Percentiles rank a stretch among this genome's conserved stretches.
phyloP scores from a whole-genome alignment of 2,797 vertebrate species.

The Allobates femoralis region DNA sequence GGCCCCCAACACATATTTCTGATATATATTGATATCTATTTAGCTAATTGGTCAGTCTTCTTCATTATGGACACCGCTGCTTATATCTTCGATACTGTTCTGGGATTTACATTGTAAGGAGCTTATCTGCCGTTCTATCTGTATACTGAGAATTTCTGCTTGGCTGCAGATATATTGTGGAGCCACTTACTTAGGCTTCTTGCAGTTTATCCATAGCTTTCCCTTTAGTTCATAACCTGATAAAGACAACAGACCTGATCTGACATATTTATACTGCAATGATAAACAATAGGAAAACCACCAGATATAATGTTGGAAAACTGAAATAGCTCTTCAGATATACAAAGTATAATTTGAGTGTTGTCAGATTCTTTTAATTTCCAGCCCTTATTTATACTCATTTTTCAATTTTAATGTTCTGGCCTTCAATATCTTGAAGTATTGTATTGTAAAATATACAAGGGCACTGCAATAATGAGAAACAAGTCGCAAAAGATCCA shows the following conservation, averaged over 20 bases:
- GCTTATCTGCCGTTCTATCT: not conserved
- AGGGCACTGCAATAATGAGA: no score
- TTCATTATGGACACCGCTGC: not conserved
- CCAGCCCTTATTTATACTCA: not conserved
- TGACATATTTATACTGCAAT: not conserved
- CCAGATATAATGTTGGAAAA: not conserved
- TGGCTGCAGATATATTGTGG: not conserved
- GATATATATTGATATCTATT: not conserved
- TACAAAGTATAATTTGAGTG: not conserved
- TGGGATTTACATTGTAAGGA: not conserved
- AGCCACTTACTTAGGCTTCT: not conserved
- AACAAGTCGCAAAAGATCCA: no score
- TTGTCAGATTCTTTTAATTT: not conserved
- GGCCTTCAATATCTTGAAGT: no score
- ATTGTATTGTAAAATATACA: not conserved
- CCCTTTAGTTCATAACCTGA: not conserved
- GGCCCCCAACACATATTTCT: no score
- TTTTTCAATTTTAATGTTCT: not conserved
- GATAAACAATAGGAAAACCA: not conserved
- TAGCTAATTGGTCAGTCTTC: not conserved
- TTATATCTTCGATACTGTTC: not conserved
- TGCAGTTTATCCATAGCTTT: not conserved
- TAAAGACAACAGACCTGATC: not conserved
- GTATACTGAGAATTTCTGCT: not conserved
- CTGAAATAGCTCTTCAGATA: not conserved